A percentile compares a stretch with the other conserved stretches of the same genome.
Evolutionary conservation across 2,113 vertebrate genomes (phyloP).

Genomic region (Plestiodon gilberti): DNA sequence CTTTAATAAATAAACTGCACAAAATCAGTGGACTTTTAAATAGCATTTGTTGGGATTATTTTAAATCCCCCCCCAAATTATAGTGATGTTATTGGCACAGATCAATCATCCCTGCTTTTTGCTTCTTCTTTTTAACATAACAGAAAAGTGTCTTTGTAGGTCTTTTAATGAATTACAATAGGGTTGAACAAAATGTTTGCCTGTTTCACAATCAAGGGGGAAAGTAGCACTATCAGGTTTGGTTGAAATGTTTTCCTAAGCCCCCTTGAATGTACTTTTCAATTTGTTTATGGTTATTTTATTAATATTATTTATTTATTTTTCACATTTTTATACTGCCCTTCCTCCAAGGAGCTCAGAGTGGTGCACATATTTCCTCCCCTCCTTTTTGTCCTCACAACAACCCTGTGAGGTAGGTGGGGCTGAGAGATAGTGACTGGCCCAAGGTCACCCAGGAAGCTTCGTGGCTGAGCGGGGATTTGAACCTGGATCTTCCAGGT

Average conservation of each 20-base stretch:
- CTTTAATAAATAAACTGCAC: not conserved
- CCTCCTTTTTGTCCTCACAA: too few species aligned
- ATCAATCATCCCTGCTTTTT: not conserved
- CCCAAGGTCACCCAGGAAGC: too few species aligned
- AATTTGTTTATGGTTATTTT: not conserved
- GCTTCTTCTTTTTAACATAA: not conserved
- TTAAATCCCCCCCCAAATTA: too few species aligned
- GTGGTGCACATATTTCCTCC: too few species aligned
- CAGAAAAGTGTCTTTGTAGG: too few species aligned
- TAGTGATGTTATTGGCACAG: not conserved
- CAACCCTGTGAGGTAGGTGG: too few species aligned
- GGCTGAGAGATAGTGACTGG: too few species aligned
- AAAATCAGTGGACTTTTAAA: not conserved
- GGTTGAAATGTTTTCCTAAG: not conserved
- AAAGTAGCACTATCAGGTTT: not conserved
- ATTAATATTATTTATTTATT: too few species aligned
- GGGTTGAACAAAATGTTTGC: not conserved
- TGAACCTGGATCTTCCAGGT: too few species aligned
- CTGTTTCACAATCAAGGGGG: not conserved
- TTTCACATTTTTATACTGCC: too few species aligned
- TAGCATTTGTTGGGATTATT: not conserved
- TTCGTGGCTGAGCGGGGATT: too few species aligned
- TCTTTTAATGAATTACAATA: not conserved
- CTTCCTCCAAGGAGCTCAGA: too few species aligned
- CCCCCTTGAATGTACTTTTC: not conserved